Base-by-base conservation (phyloP, 2,888 invertebrate species). In the Idaea aversata region DNA sequence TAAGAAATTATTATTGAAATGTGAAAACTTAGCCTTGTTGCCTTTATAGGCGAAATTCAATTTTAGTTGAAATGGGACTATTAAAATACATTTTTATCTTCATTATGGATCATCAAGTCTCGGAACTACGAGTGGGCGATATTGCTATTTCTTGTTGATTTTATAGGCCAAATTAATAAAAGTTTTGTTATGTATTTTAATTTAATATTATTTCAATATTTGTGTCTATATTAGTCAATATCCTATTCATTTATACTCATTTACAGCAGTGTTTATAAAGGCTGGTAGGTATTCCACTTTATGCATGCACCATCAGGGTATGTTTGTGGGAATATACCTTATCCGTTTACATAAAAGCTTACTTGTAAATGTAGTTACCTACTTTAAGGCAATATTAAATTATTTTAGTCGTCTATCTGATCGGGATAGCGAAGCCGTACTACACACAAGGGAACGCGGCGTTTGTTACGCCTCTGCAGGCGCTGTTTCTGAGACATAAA, bases 401-500 rank as follows among this genome's bases (percentile, higher is more conserved):
- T 76, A 72, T 57, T 73, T 81, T 84, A 81, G 47, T 47, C 70
- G 81, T 85, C 79, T 87, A 86, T 88, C 86, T 72, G 65, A 68
- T 75, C 72, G 80, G 75, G 69, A 68, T 77, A 79, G 75, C 77
- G 70, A 25, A 47, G 47, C 47, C 47, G 47, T 47, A 47, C 13
- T 13, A 47, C 10, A 47, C 47, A 47, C 10, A 47, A 47, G 13
- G 6, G 80, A 75, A 77, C 78, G 75, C 76, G 82, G 82, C 84
- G 81, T 82, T 82, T 83, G 85, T 80, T 82, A 79, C 84, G 85
- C 84, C 82, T 81, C 81, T 73, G 74, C 75, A 80, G 79, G 71
- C 78, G 80, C 86, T 81, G 81, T 86, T 88, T 86, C 75, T 83
- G 84, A 78, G 86, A 85, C 86, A 85, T 75, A 79, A 80, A 84